phyloP scores from a whole-genome alignment of 2,888 invertebrate species.

The Idaea aversata region DNA sequence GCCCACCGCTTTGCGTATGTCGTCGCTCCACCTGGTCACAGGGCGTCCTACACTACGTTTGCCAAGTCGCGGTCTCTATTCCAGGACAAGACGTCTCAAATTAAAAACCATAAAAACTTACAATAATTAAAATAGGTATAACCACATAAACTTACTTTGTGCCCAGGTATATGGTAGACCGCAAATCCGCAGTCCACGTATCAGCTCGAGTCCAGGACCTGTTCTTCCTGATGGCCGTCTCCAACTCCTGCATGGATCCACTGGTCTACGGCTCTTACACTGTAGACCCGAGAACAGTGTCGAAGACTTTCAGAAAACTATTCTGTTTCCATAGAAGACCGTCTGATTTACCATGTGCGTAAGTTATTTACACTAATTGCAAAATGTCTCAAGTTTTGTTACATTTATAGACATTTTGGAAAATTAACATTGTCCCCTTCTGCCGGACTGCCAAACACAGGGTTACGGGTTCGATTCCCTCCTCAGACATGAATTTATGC shows the following conservation, averaged over 20 bases:
- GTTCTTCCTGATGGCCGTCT: conserved; percentile 89
- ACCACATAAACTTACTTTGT: conserved; percentile 6
- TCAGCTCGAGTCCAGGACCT: conserved; percentile 84
- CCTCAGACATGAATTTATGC: too few relatives aligned
- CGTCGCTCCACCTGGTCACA: too few relatives aligned
- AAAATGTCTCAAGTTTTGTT: neutral
- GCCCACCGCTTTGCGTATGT: too few relatives aligned
- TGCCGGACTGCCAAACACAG: too few relatives aligned
- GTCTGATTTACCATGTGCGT: conserved; percentile 51
- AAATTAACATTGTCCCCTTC: too few relatives aligned
- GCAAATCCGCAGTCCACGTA: conserved; percentile 82
- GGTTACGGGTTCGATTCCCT: too few relatives aligned
- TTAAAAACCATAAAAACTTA: too few relatives aligned
- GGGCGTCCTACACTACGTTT: too few relatives aligned
- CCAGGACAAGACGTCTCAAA: too few relatives aligned
- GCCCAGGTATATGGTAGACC: conserved; percentile 85
- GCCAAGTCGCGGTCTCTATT: too few relatives aligned
- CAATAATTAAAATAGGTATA: neutral
- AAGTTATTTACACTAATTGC: neutral
- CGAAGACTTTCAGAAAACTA: conserved; percentile 50
- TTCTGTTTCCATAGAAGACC: conserved; percentile 50
- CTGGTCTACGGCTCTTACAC: conserved; percentile 88
- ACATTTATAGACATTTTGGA: neutral
- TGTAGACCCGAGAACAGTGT: conserved; percentile 71
- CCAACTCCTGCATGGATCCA: conserved; percentile 90